Conservation (phyloP, 2,797 vertebrate genomes). For the Echiichthys vipera region DNA sequence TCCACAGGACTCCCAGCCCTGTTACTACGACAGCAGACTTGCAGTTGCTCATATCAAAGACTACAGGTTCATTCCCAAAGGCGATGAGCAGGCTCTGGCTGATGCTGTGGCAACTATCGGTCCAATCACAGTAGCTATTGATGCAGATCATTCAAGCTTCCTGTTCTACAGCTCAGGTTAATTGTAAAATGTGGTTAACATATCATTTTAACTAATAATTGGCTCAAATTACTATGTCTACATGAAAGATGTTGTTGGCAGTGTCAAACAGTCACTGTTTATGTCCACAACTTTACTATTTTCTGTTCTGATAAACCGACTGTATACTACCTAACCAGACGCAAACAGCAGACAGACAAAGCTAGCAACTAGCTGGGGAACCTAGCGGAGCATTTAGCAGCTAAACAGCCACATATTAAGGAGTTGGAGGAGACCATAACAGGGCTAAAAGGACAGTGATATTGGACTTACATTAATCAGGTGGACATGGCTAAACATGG, state of each 20-base stretch:
- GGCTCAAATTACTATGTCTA: not conserved
- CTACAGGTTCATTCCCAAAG: slow-evolving; percentile 84
- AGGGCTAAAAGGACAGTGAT: not conserved
- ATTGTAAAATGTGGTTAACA: not conserved
- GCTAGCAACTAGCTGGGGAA: not conserved
- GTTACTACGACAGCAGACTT: slow-evolving; percentile 79
- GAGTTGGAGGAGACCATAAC: not conserved
- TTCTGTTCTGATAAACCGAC: not conserved
- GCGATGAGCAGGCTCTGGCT: slow-evolving; percentile 84
- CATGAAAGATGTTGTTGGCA: not conserved
- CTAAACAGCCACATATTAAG: not conserved
- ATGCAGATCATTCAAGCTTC: slow-evolving; percentile 85
- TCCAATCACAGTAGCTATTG: slow-evolving; percentile 85
- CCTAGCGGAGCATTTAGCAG: not conserved
- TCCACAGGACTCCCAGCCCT: slow-evolving; percentile 82
- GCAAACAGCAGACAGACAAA: not conserved
- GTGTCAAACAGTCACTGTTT: too few species aligned
- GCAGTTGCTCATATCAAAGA: slow-evolving; percentile 82
- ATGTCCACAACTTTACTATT: too few species aligned
- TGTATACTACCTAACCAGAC: not conserved
- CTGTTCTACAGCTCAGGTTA: slow-evolving; percentile 87
- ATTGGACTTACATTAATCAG: not conserved
- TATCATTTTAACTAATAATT: not conserved
- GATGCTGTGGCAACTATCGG: slow-evolving; percentile 84
- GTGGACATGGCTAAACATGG: not conserved